A percentile compares a stretch with the other conserved stretches of the same genome.
phyloP scores from a whole-genome alignment of 2,113 vertebrate species.

The Hystrix cristata region DNA sequence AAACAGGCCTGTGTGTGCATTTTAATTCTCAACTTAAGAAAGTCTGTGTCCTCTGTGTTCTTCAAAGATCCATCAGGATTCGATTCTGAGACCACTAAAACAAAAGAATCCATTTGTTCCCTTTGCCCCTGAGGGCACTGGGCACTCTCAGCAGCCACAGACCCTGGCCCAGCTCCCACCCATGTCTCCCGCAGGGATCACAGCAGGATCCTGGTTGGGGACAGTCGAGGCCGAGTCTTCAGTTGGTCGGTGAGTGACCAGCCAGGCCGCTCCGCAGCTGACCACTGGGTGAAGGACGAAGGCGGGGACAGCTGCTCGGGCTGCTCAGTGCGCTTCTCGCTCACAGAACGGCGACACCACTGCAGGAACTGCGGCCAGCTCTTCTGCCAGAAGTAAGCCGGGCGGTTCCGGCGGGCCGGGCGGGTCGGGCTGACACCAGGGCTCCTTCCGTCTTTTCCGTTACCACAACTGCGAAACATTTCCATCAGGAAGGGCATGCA shows the following conservation, averaged over 20 bases:
- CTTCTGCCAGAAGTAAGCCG: conserved; percentile 98
- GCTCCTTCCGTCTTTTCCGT: background rate
- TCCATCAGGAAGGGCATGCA: background rate
- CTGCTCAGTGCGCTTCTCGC: conserved; percentile 95
- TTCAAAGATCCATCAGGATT: background rate
- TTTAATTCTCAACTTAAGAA: conserved; percentile 15
- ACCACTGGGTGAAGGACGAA: conserved; percentile 99
- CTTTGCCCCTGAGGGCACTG: too few species aligned
- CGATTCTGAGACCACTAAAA: background rate
- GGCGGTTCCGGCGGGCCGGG: background rate
- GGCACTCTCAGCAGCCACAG: background rate
- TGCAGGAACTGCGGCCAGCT: conserved; percentile 99
- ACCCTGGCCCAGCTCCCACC: background rate
- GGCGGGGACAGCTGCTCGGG: conserved; percentile 97
- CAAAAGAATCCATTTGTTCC: background rate
- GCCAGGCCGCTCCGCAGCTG: conserved; percentile 96
- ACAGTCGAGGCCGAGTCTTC: conserved; percentile 96
- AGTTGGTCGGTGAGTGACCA: conserved; percentile 99
- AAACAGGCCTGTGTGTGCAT: background rate
- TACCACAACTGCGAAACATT: background rate
- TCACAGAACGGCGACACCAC: conserved; percentile 97
- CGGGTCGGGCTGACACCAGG: background rate
- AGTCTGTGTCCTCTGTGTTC: background rate
- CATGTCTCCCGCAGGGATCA: conserved; percentile 91
- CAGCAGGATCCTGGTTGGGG: conserved; percentile 98